Percentiles rank a stretch among this genome's conserved stretches.
phyloP scores from a whole-genome alignment of 1,140 invertebrate species.

The Vanessa atalanta region DNA sequence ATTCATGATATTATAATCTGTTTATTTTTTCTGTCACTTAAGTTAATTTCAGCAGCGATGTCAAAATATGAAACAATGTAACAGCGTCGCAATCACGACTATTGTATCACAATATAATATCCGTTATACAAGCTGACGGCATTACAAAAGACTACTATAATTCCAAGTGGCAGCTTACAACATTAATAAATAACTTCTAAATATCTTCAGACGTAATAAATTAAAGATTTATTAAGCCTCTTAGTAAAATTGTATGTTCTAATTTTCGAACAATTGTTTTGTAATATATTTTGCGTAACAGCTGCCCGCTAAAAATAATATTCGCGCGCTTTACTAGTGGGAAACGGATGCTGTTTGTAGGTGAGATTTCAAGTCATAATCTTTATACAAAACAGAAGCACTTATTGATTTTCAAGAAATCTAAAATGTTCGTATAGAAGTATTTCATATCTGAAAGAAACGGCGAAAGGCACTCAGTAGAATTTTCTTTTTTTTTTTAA shows the following conservation, averaged over 20 bases:
- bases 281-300: conserved; percentile 5
- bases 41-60: not conserved
- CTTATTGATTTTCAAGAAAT: too few relatives aligned
- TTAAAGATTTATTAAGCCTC: conserved; percentile 11
- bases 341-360: not conserved
- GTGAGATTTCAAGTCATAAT: not conserved
- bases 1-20: too few relatives aligned
- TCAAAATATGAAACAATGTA: not conserved
- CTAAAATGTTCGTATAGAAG: too few relatives aligned
- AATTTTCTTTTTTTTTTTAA: too few relatives aligned
- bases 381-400: too few relatives aligned
- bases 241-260: conserved; percentile 8
- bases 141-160: conserved; percentile 4
- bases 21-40: too few relatives aligned
- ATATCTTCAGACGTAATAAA: conserved; percentile 14
- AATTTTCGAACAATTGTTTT: conserved; percentile 6
- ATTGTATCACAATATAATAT: conserved; percentile 5
- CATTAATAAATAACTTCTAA: conserved; percentile 15
- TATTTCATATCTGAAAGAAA: too few relatives aligned
- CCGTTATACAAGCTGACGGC: not conserved
- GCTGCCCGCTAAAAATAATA: conserved; percentile 11
- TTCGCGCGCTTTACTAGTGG: not conserved
- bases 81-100: not conserved
- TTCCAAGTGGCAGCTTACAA: conserved; percentile 7
- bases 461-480: too few relatives aligned